Conservation (phyloP, 1,140 invertebrate genomes). For the Drosophila grimshawi region DNA sequence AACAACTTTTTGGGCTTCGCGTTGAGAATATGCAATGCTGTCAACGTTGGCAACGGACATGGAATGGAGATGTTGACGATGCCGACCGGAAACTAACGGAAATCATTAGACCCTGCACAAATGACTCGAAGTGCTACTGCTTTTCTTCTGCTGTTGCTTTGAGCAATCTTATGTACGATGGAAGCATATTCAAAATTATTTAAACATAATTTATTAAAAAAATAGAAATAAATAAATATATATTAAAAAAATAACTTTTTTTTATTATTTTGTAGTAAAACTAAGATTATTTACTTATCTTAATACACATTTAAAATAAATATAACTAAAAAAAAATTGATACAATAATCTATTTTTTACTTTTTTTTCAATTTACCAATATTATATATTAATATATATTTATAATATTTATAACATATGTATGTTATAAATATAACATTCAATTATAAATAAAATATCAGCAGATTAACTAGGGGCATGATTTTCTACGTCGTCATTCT, state of each 20-base stretch:
- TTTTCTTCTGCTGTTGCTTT: conserved; percentile 52
- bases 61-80: conserved; percentile 47
- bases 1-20: conserved; percentile 38
- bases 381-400: too few relatives aligned
- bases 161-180: conserved; percentile 47
- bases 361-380: too few relatives aligned
- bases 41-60: conserved; percentile 28
- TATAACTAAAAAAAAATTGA: too few relatives aligned
- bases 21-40: conserved; percentile 48
- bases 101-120: conserved; percentile 81
- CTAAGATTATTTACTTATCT: background rate
- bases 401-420: too few relatives aligned
- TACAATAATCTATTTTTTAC: too few relatives aligned
- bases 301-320: background rate
- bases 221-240: background rate
- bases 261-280: background rate
- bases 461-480: too few relatives aligned
- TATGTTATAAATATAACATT: too few relatives aligned
- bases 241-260: background rate
- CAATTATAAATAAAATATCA: too few relatives aligned
- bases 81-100: conserved; percentile 78
- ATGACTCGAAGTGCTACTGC: conserved; percentile 70
- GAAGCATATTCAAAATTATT: background rate
- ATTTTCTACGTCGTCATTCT: too few relatives aligned
- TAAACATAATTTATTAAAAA: background rate